Evolutionary conservation across 2,888 invertebrate genomes (phyloP), one percentile per base, ranked within the genome.

Genomic region (Limulus polyphemus): DNA sequence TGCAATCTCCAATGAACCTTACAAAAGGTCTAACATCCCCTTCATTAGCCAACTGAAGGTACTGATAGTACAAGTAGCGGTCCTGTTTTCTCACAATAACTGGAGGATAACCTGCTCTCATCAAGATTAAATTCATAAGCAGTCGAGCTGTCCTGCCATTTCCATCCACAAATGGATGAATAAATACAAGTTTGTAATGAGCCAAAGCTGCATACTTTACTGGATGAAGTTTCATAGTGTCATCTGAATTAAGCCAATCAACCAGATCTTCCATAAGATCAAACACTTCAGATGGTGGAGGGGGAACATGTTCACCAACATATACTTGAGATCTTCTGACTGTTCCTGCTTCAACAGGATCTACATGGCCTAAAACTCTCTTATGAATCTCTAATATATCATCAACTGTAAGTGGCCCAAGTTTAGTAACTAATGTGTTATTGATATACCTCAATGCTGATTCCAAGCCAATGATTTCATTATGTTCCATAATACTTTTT

Each of bases 121-220:
- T 90, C 49, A 98, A 81, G 67, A 98, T 84, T 70, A 94, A 83
- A 78, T 98, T 98, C 95, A 98, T 97, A 2, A 98, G 81, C 46
- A 98, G 81, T 47, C 98, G 82, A 13, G 94, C 92, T 0, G 97
- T 97, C 73, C 98, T 83, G 0, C 97, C 98, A 74, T 98, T 98
- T 57, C 98, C 97, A 77, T 98, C 97, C 3, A 87, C 83, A 78
- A 98, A 98, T 0, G 98, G 98, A 79, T 98, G 98, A 70, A 98
- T 94, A 74, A 90, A 89, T 0, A 98, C 98, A 55, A 98, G 77
- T 78, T 94, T 94, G 78, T 97, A 98, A 79, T 98, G 98, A 0
- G 94, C 95, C 60, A 97, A 78, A 0, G 98, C 97, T 58, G 97
- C 95, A 74, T 89, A 88, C 76, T 92, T 90, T 70, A 95, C 88